Base-by-base conservation (phyloP, 1,140 invertebrate genomes). In the Trachymyrmex cornetzi region DNA sequence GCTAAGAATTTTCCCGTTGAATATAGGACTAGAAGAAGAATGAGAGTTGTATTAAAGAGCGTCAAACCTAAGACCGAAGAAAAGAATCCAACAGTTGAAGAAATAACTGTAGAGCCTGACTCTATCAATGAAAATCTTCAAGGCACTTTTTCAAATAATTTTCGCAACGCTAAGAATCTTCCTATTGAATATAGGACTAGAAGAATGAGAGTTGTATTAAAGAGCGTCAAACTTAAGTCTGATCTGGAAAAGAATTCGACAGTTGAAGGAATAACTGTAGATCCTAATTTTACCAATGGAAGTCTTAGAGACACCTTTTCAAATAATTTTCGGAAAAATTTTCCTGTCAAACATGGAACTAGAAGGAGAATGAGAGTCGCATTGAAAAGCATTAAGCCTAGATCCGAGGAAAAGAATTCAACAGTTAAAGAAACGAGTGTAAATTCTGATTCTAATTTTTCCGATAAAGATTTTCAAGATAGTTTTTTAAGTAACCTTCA, bases 201-300 rank as follows among this genome's bases (percentile, higher is more conserved):
- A 34, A 63, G 19, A 85, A 79, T 55, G 53, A 55, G 30, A 57
- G 16, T 77, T 44, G 48, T 67, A n/a, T 34, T 67, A 19, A 80
- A 67, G n/a, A 80, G n/a, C 0, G 30, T 80, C 14, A 67, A 55
- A 34, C 30, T n/a, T 30, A 69, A 38, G 1, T 24, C n/a, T 30
- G 44, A 66, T 12, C 38, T 9, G 12, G 12, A 24, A 27, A 34
- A 2, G 3, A 67, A 34, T 14, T 34, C 44, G 38, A 34, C 30
- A 22, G 3, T 19, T 22, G 44, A 63, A 63, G 19, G n/a, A 24
- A 44, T 22, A 12, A 55, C 2, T 48, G 22, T 24, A 27, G 16
- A 44, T 61, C 4, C 55, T n/a, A 4, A 48, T 27, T n/a, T 24
- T n/a, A 67, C 3, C 19, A 24, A 67, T 24, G 16, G 48, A 4